These are phyloP conservation scores for Pseudomyrmex concolor DNA, from an alignment of 1,140 invertebrate genomes.

Conservation along the genomic window DNA sequence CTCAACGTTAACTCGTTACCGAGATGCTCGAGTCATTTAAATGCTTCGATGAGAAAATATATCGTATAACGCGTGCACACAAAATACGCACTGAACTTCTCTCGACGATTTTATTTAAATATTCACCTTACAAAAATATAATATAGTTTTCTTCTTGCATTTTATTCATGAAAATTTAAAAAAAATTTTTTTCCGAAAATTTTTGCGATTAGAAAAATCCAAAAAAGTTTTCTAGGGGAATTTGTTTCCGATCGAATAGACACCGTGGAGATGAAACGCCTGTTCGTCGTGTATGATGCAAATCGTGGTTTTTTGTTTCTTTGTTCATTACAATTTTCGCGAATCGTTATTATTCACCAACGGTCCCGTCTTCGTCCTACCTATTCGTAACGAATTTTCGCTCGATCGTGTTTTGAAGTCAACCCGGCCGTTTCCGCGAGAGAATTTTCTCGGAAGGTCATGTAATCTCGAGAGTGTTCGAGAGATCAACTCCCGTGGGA, in stretches of 20 bases:
- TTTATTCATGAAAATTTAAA: not conserved
- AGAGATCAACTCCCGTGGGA: constrained; percentile 22
- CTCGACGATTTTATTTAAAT: no score
- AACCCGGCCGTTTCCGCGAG: constrained; percentile 1
- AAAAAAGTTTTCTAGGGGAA: no score
- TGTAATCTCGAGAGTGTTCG: constrained; percentile 21
- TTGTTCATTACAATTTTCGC: not conserved
- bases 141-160: not conserved
- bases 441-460: constrained; percentile 24
- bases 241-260: no score
- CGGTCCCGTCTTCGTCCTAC: not conserved
- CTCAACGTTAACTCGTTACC: constrained; percentile 34
- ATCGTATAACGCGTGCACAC: not conserved
- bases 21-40: constrained; percentile 22
- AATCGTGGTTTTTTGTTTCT: not conserved
- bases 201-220: no score
- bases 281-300: no score
- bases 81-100: no score
- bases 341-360: not conserved
- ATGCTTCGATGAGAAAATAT: not conserved
- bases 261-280: no score
- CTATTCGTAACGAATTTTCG: constrained; percentile 7
- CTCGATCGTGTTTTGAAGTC: constrained; percentile 13
- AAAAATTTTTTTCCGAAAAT: no score
- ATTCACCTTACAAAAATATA: not conserved